Conservation (phyloP, 2,888 invertebrate species). For the Rhabditoides inermis region DNA sequence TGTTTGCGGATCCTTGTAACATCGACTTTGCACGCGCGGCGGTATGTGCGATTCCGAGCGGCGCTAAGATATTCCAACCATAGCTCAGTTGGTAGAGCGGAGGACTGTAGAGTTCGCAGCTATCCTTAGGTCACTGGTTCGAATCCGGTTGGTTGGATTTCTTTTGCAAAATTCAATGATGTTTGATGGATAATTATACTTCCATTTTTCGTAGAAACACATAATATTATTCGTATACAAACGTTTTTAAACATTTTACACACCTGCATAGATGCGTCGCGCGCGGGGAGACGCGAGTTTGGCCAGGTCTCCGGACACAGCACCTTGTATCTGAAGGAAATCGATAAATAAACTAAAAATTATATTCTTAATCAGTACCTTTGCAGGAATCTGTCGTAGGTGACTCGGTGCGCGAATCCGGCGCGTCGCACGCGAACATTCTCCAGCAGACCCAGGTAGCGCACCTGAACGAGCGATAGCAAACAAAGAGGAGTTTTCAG, state of each 20-base stretch:
- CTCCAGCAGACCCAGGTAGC: constrained; percentile 82
- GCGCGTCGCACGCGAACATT: constrained; percentile 89
- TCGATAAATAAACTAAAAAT: background rate
- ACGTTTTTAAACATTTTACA: too few relatives aligned
- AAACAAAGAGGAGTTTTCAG: background rate
- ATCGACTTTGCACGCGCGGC: too few relatives aligned
- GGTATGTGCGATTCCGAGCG: too few relatives aligned
- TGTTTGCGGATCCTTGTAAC: too few relatives aligned
- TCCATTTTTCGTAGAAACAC: too few relatives aligned
- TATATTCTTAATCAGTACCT: constrained; percentile 58
- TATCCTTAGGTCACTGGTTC: constrained; percentile 9
- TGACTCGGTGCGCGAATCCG: constrained; percentile 89
- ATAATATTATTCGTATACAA: too few relatives aligned
- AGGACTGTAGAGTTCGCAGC: constrained; percentile 21
- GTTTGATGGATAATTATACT: too few relatives aligned
- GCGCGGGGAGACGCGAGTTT: constrained; percentile 74
- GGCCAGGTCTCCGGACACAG: constrained; percentile 92
- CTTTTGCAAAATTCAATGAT: too few relatives aligned
- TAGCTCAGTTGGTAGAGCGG: constrained; percentile 27
- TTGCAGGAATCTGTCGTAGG: constrained; percentile 82
- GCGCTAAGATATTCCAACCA: too few relatives aligned
- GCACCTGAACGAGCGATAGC: constrained; percentile 53
- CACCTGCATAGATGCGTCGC: too few relatives aligned
- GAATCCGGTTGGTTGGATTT: too few relatives aligned
- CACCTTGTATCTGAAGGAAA: constrained; percentile 77